Percentiles rank a stretch among this genome's conserved stretches.
Evolutionary conservation across 2,113 vertebrate species (phyloP).

Genomic region (Colius striatus): DNA sequence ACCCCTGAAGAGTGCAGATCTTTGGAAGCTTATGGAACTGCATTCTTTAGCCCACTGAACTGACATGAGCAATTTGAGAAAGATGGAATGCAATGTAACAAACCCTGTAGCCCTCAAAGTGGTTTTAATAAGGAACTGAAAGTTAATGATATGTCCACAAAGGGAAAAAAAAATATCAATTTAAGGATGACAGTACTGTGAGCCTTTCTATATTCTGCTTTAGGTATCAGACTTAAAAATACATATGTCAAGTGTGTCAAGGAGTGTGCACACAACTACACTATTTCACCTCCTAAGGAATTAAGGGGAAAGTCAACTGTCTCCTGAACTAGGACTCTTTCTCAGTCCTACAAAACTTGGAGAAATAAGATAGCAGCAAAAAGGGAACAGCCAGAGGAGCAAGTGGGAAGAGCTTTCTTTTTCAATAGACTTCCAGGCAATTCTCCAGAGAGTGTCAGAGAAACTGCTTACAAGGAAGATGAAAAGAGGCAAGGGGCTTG

Average conservation of each 20-base stretch:
- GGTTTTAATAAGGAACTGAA: neutral
- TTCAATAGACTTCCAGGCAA: neutral
- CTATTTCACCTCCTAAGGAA: neutral
- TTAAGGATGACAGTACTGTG: neutral
- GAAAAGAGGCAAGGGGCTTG: neutral
- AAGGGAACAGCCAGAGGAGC: neutral
- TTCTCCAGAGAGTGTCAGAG: neutral
- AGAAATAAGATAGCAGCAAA: neutral
- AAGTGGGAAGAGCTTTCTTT: neutral
- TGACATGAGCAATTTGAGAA: neutral
- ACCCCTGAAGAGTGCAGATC: neutral
- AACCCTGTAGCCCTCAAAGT: neutral
- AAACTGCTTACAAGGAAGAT: neutral
- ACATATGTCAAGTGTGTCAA: neutral
- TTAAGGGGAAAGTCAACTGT: neutral
- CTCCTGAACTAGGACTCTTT: neutral
- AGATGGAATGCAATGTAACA: neutral
- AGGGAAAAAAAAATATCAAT: neutral
- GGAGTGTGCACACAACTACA: neutral
- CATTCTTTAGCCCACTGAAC: neutral
- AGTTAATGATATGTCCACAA: neutral
- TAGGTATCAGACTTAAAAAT: neutral
- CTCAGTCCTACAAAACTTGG: neutral
- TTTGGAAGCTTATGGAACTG: neutral
- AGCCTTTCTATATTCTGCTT: neutral